Conservation (phyloP, 2,888 invertebrate genomes). For the Himalopsyche kuldschensis region DNA sequence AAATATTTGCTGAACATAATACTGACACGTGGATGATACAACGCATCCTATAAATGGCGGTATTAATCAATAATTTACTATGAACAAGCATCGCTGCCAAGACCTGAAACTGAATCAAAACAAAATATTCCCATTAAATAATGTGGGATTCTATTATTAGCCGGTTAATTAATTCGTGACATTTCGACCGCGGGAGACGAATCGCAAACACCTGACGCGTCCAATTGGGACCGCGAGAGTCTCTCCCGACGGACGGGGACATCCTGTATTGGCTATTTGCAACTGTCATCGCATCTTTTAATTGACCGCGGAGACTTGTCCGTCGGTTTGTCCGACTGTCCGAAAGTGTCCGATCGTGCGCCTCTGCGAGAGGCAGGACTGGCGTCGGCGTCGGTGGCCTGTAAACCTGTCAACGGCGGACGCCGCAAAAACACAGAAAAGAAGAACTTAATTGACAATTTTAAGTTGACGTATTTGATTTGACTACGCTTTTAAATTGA, state of each 20-base stretch:
- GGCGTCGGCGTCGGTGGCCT: not conserved
- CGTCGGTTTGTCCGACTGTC: not conserved
- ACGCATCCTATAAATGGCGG: too few relatives aligned
- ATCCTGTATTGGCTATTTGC: constrained; percentile 23
- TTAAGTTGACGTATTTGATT: not conserved
- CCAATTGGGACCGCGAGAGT: not conserved
- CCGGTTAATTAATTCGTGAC: not conserved
- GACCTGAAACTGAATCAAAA: not conserved
- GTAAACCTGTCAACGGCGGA: not conserved
- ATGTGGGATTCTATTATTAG: not conserved
- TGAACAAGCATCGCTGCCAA: not conserved
- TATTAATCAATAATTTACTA: too few relatives aligned
- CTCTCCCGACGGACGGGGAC: constrained; percentile 1
- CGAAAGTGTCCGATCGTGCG: not conserved
- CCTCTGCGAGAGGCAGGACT: not conserved
- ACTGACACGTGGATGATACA: too few relatives aligned
- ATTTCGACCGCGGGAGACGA: not conserved
- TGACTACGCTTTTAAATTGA: not conserved
- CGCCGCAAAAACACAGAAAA: not conserved
- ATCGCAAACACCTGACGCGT: not conserved
- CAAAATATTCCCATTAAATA: not conserved
- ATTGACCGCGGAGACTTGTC: constrained; percentile 20
- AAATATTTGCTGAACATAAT: too few relatives aligned
- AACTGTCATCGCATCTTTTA: constrained; percentile 35
- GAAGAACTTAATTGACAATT: not conserved